Evolutionary conservation across 2,888 invertebrate genomes (phyloP), one percentile per base, ranked within the genome.

Genomic region (Steinernema carpocapsae): DNA sequence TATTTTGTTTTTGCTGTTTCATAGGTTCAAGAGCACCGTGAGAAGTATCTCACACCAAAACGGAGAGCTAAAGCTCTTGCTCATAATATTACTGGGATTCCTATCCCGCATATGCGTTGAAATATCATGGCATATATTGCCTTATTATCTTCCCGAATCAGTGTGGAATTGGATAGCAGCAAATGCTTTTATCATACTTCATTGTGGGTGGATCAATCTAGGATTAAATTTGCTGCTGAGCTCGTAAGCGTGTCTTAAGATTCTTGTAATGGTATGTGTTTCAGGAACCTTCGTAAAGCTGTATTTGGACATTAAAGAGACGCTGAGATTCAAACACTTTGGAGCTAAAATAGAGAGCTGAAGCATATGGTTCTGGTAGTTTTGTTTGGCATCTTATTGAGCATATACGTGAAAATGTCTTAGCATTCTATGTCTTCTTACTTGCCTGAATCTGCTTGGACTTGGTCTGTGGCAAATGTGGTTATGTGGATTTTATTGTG

Each of bases 141-240:
- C 3, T 4, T 14, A 4, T 14, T 48, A 7, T 48, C 48, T 48
- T 4, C 48, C 48, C 4, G 17, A 48, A 7, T 48, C 48, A 3
- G 48, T 48, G 7, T 48, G 48, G 48, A 48, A 3, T n/a, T 3
- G 48, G 14, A 48, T 14, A 3, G 48, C 48, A 2, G 48, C 14
- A 3, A 48, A 48, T 19, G 48, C 48, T 4, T 19, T 48, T 3
- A 48, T 48, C 48, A 48, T 48, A 3, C 14, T 48, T 14, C 48
- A 48, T 19, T 48, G 48, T 48, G 48, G 48, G 4, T 48, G 48
- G 48, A n/a, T 48, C n/a, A 48, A 48, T 48, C 48, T 14, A n/a
- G 48, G n/a, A 4, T n/a, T 48, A 14, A n/a, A 4, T 17, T 4
- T 48, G 7, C 10, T 48, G 48, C 48, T 48, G 6, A 48, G 48